Conservation (phyloP, 2,888 invertebrate species). For the Rhagophthalmus giganteus region DNA sequence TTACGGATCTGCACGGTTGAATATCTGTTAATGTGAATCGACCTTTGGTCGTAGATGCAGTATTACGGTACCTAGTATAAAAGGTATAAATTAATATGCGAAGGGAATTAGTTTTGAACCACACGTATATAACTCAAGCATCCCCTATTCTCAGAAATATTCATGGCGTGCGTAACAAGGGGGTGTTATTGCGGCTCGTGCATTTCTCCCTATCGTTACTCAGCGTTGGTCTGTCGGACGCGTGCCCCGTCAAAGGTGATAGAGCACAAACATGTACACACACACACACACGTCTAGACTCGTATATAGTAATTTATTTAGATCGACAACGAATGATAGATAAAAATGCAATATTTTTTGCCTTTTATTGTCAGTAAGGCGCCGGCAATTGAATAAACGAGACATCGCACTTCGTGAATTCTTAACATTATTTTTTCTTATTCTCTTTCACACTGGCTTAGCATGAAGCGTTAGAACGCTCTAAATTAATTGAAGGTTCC, state of each 20-base stretch:
- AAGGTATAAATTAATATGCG: no score
- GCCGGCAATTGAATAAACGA: slow-evolving; percentile 6
- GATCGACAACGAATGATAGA: slow-evolving; percentile 13
- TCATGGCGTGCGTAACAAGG: slow-evolving; percentile 22
- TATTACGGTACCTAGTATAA: no score
- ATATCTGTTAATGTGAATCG: no score
- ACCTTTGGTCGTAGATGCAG: no score
- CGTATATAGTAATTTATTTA: slow-evolving; percentile 17
- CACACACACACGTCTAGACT: slow-evolving; percentile 11
- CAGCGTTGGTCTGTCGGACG: slow-evolving; percentile 7
- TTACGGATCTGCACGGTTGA: no score
- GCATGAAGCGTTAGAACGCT: slow-evolving; percentile 7
- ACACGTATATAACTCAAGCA: slow-evolving; percentile 16
- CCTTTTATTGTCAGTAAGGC: slow-evolving; percentile 11
- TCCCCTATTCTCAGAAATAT: slow-evolving; percentile 16
- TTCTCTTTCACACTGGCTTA: slow-evolving; percentile 2
- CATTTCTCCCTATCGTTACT: slow-evolving; percentile 1
- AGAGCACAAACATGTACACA: slow-evolving; percentile 10
- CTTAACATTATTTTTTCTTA: slow-evolving; percentile 13
- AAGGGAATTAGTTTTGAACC: no score
- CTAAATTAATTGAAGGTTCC: slow-evolving; percentile 13
- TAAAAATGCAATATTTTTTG: slow-evolving; percentile 14
- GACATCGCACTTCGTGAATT: slow-evolving; percentile 7
- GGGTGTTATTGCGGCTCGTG: slow-evolving; percentile 14
- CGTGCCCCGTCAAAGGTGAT: slow-evolving; percentile 18